These are phyloP conservation scores for Anguilla megastoma DNA, from an alignment of 2,797 vertebrate genomes.

Conservation along the genomic window DNA sequence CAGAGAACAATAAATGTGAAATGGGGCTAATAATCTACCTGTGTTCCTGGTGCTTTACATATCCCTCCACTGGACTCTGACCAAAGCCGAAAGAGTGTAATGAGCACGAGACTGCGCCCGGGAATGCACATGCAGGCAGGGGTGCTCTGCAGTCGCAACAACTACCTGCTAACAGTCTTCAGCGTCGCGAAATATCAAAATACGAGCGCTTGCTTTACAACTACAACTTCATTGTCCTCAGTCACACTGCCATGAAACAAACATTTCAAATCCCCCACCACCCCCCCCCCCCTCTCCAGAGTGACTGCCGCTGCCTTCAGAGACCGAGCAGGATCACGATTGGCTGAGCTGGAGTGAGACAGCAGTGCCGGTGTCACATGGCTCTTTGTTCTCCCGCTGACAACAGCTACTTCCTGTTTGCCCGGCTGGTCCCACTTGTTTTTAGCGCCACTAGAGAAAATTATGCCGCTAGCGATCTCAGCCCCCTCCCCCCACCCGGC, in stretches of 20 bases:
- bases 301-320: not conserved
- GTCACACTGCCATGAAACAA: not conserved
- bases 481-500: too few relatives aligned
- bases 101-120: too few relatives aligned
- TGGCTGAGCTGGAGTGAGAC: not conserved
- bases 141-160: too few relatives aligned
- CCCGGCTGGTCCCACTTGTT: not conserved
- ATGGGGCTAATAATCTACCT: not conserved
- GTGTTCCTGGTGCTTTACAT: not conserved
- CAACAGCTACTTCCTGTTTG: not conserved
- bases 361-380: not conserved
- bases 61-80: not conserved
- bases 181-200: not conserved
- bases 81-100: not conserved
- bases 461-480: not conserved
- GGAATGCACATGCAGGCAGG: not conserved
- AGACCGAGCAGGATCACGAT: not conserved
- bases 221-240: not conserved
- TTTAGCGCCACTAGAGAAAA: not conserved
- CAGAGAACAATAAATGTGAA: conserved; percentile 6
- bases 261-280: not conserved
- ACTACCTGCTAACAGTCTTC: not conserved
- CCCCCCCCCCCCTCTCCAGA: too few relatives aligned
- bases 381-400: not conserved
- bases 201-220: not conserved